phyloP scores from a whole-genome alignment of 1,140 invertebrate genomes.

The Sarcophaga peregrina region DNA sequence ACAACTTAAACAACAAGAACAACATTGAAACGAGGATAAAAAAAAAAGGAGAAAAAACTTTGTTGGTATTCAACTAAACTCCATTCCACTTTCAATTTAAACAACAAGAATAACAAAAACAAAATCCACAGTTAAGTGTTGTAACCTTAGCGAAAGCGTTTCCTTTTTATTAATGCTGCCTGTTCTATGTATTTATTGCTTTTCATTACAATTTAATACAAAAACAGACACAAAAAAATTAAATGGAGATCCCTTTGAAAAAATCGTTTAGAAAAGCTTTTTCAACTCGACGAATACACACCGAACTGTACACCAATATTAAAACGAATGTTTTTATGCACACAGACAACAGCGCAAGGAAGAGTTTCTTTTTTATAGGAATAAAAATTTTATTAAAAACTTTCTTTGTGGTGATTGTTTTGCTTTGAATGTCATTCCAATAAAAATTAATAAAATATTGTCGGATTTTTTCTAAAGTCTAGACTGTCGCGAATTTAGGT shows the following conservation, averaged over 20 bases:
- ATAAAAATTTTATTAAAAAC: too few relatives aligned
- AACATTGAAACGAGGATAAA: neutral
- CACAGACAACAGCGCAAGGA: too few relatives aligned
- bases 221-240: neutral
- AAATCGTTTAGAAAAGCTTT: too few relatives aligned
- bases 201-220: neutral
- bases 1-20: neutral
- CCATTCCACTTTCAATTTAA: constrained; percentile 20
- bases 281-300: too few relatives aligned
- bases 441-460: too few relatives aligned
- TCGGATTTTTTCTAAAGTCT: too few relatives aligned
- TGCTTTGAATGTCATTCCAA: too few relatives aligned
- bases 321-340: too few relatives aligned
- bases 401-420: too few relatives aligned
- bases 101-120: neutral
- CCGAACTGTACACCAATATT: too few relatives aligned
- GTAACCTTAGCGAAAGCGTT: constrained; percentile 25
- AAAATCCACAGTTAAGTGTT: constrained; percentile 19
- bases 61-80: constrained; percentile 28
- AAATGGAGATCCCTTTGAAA: constrained; percentile 13
- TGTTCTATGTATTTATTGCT: constrained; percentile 21
- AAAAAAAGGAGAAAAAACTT: neutral
- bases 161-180: neutral
- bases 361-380: too few relatives aligned
- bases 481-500: too few relatives aligned